Evolutionary conservation across 2,797 vertebrate genomes (phyloP), one percentile per base, ranked within the genome.

Genomic region (Smutsia temminckii): DNA sequence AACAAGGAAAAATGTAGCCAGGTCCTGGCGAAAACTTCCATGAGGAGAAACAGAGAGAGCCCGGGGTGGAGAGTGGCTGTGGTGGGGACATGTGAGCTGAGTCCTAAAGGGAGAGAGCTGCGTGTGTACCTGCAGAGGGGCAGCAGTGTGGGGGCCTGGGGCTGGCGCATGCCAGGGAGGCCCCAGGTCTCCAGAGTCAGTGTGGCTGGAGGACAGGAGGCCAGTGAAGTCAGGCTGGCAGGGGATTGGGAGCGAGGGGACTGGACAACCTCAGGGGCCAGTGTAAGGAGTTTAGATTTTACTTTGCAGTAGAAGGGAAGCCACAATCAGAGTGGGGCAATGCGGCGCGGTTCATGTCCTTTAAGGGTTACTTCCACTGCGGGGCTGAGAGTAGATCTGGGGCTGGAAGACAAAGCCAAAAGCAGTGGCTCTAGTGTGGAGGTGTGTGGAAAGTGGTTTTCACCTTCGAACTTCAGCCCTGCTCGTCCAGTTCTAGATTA

Each of bases 181-280:
- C 8, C 11, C 72, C 21, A 34, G 34, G 46, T 20, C 21, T 27
- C 55, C 23, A 81, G 72, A 78, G 59, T 59, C 5, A 5, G 10
- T 21, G 16, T 13, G 21, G 57, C 2, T 61, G 53, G 12, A 68
- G 21, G 64, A 71, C 37, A 53, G 61, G 6, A 8, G 23, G 53
- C 53, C 85, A 49, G 46, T 63, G 53, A 51, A 40, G 34, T 49
- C 21, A n/a, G 40, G 13, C 21, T 4, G 64, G 7, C 53, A 37
- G 29, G 29, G 9, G 18, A 37, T 4, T 6, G 18, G 27, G 29
- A 12, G 6, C 0, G 1, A 21, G 34, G 23, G 34, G 29, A 53
- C 1, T 14, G 63, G 27, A 32, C 13, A 49, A 10, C 42, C 5
- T 25, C 21, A 20, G 49, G 0, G 49, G 6, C 29, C n/a, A 21